Base-by-base conservation (phyloP, 2,797 vertebrate species). In the Paguma larvata region DNA sequence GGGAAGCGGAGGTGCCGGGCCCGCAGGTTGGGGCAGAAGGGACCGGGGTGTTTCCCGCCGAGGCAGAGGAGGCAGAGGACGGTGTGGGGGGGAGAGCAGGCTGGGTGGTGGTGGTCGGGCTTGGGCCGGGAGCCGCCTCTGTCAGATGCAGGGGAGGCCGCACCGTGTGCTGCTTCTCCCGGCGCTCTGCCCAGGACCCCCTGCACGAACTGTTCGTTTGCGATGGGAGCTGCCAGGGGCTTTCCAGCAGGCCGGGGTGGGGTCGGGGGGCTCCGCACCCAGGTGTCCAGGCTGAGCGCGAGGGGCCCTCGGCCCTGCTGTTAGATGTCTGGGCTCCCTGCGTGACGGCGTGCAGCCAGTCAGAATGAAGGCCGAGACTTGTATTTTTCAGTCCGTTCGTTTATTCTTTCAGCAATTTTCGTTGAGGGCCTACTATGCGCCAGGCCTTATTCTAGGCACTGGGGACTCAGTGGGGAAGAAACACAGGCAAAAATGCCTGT, bases 21-120 rank as follows among this genome's bases (percentile, higher is more conserved):
- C 67, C 19, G 4, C 11, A 6, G 23, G 1, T 16, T 56, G 10
- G 72, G 38, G 11, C 38, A 21, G 32, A 83, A 91, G 25, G 51
- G 14, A 41, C 48, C 5, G 30, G 16, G 38, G 13, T 32, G 23
- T 25, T 80, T 87, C 53, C 1, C 5, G 32, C 44, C 63, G 18
- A 14, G 48, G 30, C 23, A 80, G 73, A 46, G 51, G 38, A 38
- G 38, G 38, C 38, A 38, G 38, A 38, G 83, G 51, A 12, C 11
- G 32, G 13, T 63, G 27, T n/a, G n/a, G 53, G 63, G 70, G 53
- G 62, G 51, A 72, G 14, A 30, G 41, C 75, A 30, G 30, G 15
- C 32, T 30, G 94, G 23, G 30, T 7, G 7, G 32, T 0, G 1
- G 18, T 0, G 14, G 32, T 21, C 84, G 48, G 46, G 14, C 19